These are phyloP conservation scores for Agapornis canus DNA, from an alignment of 2,797 vertebrate genomes.

Conservation along the genomic window DNA sequence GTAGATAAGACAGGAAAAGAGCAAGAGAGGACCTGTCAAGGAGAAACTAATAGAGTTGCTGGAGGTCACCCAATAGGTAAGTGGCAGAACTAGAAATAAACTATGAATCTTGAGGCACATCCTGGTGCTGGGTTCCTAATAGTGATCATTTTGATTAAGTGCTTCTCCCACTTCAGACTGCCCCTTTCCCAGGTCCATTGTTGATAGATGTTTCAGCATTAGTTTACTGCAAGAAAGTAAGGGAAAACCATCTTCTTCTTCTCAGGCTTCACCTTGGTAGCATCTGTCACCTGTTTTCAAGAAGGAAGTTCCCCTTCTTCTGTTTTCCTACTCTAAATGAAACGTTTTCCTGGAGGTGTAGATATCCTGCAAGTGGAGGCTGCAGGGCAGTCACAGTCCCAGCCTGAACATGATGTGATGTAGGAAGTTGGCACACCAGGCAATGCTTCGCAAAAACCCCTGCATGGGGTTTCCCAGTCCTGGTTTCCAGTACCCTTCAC, in stretches of 20 bases:
- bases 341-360: not conserved
- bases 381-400: not conserved
- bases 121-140: not conserved
- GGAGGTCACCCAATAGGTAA: not conserved
- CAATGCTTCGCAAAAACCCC: not conserved
- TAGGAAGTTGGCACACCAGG: not conserved
- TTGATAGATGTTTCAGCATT: not conserved
- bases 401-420: not conserved
- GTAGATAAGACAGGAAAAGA: not conserved
- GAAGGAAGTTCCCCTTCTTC: not conserved
- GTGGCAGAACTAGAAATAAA: not conserved
- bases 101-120: not conserved
- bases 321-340: not conserved
- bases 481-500: fast-evolving
- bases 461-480: not conserved
- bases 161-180: not conserved
- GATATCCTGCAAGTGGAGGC: not conserved
- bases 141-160: not conserved
- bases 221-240: not conserved
- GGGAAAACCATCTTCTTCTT: not conserved
- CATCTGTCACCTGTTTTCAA: not conserved
- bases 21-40: not conserved
- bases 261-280: not conserved
- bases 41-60: not conserved
- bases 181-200: not conserved